These are phyloP conservation scores for Cisticola juncidis DNA, from an alignment of 2,113 vertebrate species.

Conservation along the genomic window DNA sequence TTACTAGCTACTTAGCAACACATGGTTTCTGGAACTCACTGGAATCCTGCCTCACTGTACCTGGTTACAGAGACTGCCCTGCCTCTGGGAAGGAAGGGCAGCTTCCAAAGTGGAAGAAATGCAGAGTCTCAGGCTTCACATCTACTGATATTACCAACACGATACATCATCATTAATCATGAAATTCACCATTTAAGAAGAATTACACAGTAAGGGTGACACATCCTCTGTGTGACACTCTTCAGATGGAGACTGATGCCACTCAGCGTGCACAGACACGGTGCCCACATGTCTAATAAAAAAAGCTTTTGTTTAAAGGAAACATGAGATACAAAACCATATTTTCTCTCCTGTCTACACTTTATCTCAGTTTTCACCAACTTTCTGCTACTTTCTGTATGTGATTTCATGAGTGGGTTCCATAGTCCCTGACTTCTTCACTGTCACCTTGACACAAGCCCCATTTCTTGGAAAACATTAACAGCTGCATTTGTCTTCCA, in stretches of 20 bases:
- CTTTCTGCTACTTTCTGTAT: not conserved
- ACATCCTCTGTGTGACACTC: not conserved
- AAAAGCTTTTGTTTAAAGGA: not conserved
- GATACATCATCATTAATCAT: not conserved
- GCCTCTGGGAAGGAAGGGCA: not conserved
- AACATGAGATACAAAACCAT: not conserved
- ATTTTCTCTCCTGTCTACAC: not conserved
- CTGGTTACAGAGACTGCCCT: not conserved
- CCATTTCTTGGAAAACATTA: not conserved
- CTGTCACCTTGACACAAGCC: not conserved
- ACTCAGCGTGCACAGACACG: not conserved
- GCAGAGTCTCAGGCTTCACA: not conserved
- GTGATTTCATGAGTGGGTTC: not conserved
- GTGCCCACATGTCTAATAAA: not conserved
- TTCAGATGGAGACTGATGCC: not conserved
- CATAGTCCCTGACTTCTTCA: not conserved
- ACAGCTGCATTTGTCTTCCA: not conserved
- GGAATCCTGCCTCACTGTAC: not conserved
- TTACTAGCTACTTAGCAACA: not conserved
- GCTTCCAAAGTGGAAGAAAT: not conserved
- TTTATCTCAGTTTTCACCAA: not conserved
- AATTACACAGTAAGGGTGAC: not conserved
- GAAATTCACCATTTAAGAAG: not conserved
- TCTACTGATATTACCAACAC: not conserved
- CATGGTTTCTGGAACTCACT: not conserved